Base-by-base conservation (phyloP, 2,888 invertebrate genomes). In the Craniophora ligustri region DNA sequence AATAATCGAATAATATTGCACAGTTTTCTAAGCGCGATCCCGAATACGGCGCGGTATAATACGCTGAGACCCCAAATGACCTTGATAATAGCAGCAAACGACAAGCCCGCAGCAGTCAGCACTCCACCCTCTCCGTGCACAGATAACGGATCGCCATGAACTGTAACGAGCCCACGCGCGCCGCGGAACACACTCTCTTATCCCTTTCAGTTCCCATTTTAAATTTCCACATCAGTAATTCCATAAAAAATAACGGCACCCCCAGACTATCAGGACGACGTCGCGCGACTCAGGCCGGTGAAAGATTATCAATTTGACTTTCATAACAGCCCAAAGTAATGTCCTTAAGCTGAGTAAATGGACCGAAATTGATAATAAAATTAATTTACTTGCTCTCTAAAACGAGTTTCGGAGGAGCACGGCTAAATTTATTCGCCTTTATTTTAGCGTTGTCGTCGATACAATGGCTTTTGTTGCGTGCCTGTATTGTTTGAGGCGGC, bases 221-320 rank as follows among this genome's bases (percentile, higher is more conserved):
- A 73, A 71, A 69, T 47, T 36, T 46, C 38, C 56, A 51, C 67
- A 66, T 51, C 67, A 69, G 62, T 62, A 56, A 59, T 55, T 66
- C 63, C 62, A 71, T 71, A 71, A 71, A 71, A 71, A 69, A 38
- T 66, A 72, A 71, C 46, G 62, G 32, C 44, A 23, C 32, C 30
- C 53, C 35, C 42, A 67, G 62, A 73, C 74, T 66, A 70, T 70
- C 57, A 23, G 32, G 39, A 42, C 42, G 45, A 56, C 38, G 38
- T 35, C 56, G 44, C 56, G 46, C 50, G 53, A 39, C 47, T 50
- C 65, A 10, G 58, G 56, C 56, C 61, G 56, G 62, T 73, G 53
- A 67, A 50, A 67, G 70, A 72, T 75, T 75, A 70, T 75, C 72
- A 74, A 75, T 75, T 75, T 75, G 62, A 75, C 75, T 70, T 70